These are phyloP conservation scores for Dinoponera quadriceps DNA, from an alignment of 1,140 invertebrate genomes.

Conservation along the genomic window DNA sequence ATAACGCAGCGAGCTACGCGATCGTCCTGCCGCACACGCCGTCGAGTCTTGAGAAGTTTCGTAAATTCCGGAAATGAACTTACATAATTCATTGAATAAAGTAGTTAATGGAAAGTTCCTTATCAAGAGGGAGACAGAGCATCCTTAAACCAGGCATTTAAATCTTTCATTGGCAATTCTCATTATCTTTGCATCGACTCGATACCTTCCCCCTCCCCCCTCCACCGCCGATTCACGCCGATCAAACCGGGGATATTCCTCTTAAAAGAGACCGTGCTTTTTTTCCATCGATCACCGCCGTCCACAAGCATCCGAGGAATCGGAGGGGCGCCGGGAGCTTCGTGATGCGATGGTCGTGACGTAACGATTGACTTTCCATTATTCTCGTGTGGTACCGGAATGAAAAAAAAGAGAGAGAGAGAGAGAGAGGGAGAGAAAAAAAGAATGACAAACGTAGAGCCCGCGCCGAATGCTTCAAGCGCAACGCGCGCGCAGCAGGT, in stretches of 20 bases:
- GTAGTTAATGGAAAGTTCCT: conserved; percentile 42
- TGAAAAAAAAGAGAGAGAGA: neutral
- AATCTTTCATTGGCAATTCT: conserved; percentile 29
- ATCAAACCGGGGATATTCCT: conserved; percentile 33
- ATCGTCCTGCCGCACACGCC: neutral
- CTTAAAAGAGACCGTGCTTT: conserved; percentile 51
- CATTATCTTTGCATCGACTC: conserved; percentile 44
- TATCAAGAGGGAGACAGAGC: conserved; percentile 1
- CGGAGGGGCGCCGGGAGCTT: conserved; percentile 6
- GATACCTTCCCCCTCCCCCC: neutral
- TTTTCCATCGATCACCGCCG: conserved; percentile 64
- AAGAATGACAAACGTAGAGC: conserved; percentile 20
- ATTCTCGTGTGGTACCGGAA: conserved; percentile 9
- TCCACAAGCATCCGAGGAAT: conserved; percentile 35
- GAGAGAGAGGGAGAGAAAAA: no score
- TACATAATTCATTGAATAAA: conserved; percentile 45
- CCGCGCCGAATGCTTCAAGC: conserved; percentile 33
- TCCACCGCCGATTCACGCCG: neutral
- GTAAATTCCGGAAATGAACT: conserved; percentile 32
- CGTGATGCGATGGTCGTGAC: conserved; percentile 54
- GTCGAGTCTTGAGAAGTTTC: conserved; percentile 4
- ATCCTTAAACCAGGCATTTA: conserved; percentile 13
- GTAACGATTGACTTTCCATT: conserved; percentile 70
- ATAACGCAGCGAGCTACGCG: neutral
- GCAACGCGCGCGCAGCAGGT: conserved; percentile 17